Percentiles rank a stretch among this genome's conserved stretches.
phyloP scores from a whole-genome alignment of 1,140 invertebrate species.

The Paralvinella palmiformis region DNA sequence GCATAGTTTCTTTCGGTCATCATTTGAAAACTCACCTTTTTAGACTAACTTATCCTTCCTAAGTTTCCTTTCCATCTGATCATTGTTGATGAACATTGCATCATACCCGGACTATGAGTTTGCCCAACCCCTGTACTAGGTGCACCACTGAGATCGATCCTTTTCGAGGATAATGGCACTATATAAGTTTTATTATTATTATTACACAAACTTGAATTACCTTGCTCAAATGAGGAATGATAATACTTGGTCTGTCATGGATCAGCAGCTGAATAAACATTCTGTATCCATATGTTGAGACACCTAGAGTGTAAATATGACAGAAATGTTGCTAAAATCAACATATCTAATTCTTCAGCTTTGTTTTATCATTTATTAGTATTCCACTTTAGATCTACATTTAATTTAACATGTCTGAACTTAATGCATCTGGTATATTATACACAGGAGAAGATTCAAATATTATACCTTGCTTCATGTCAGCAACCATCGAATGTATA shows the following conservation, averaged over 20 bases:
- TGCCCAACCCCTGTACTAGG: neutral
- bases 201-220: conserved; percentile 16
- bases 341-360: neutral
- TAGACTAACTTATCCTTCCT: too few relatives aligned
- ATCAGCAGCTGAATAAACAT: conserved; percentile 40
- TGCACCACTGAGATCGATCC: neutral
- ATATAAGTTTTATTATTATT: neutral
- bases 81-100: neutral
- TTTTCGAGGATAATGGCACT: neutral
- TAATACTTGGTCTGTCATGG: conserved; percentile 26
- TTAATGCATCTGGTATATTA: neutral
- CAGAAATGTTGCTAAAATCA: too few relatives aligned
- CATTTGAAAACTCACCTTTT: too few relatives aligned
- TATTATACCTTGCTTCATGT: neutral
- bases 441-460: neutral
- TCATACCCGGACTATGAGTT: neutral
- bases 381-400: neutral
- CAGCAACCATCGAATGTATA: neutral
- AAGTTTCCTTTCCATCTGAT: too few relatives aligned
- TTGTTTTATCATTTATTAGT: neutral
- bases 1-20: too few relatives aligned
- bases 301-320: conserved; percentile 25
- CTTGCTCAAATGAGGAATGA: conserved; percentile 26
- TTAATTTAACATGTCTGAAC: neutral
- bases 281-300: conserved; percentile 37